phyloP scores from a whole-genome alignment of 2,113 vertebrate genomes.

The Dromas ardeola region DNA sequence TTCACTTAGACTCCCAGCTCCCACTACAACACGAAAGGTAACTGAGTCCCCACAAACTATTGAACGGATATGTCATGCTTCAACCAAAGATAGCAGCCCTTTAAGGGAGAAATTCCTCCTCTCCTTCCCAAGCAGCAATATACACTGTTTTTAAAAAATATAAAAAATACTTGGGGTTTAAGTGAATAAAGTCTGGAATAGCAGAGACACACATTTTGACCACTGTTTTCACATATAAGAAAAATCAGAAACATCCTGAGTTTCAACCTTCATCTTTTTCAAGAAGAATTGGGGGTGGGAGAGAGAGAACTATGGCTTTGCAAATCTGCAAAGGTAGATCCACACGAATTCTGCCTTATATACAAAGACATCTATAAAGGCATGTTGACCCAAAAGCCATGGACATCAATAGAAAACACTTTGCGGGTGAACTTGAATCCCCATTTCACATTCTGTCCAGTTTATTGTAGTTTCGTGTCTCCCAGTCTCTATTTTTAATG shows the following conservation, averaged over 20 bases:
- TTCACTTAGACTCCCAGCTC: neutral
- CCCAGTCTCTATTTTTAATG: neutral
- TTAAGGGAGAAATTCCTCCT: neutral
- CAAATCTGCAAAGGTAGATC: neutral
- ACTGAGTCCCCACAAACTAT: neutral
- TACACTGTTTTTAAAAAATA: neutral
- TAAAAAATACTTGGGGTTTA: neutral
- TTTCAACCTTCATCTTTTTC: neutral
- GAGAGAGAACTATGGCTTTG: neutral
- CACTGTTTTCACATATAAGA: neutral
- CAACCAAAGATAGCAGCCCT: neutral
- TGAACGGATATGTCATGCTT: neutral
- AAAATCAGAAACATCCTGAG: neutral
- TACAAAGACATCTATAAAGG: neutral
- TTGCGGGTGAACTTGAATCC: neutral
- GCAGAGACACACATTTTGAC: neutral
- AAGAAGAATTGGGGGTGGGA: rapidly evolving
- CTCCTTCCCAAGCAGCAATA: neutral
- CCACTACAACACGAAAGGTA: neutral
- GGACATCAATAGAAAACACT: neutral
- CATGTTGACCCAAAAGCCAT: neutral
- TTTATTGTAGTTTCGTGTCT: neutral
- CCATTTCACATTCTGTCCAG: neutral
- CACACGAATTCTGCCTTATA: neutral
- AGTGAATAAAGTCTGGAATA: neutral